These are phyloP conservation scores for Melanophora roralis DNA, from an alignment of 2,888 invertebrate genomes.

Conservation along the genomic window DNA sequence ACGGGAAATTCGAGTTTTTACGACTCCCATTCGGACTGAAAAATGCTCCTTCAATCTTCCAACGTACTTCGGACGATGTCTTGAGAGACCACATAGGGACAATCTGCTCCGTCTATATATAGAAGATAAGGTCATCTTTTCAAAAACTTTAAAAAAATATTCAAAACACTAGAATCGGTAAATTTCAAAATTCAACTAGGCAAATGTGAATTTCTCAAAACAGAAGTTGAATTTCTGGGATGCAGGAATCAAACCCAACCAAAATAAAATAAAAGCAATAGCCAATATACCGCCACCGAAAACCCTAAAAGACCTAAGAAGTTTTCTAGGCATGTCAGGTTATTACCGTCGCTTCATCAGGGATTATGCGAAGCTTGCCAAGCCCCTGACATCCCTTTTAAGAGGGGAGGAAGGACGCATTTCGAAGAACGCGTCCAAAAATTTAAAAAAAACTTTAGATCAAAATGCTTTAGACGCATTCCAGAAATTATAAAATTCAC, in stretches of 20 bases:
- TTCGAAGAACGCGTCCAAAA: neutral
- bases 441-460: neutral
- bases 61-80: no score
- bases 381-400: no score
- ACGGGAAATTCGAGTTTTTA: no score
- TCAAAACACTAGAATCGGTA: neutral
- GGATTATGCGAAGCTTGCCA: no score
- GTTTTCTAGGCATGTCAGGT: slow-evolving; percentile 46
- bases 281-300: slow-evolving; percentile 13
- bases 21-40: slow-evolving; percentile 47
- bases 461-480: slow-evolving; percentile 48
- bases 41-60: slow-evolving; percentile 58
- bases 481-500: slow-evolving; percentile 50
- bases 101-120: no score
- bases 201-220: slow-evolving; percentile 52
- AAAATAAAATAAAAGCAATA: slow-evolving; percentile 38
- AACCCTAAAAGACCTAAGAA: slow-evolving; percentile 53
- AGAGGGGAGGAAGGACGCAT: no score
- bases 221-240: slow-evolving; percentile 54
- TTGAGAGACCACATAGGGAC: no score
- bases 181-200: slow-evolving; percentile 44
- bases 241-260: slow-evolving; percentile 47
- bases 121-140: slow-evolving; percentile 59
- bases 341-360: slow-evolving; percentile 58
- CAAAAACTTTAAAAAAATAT: no score